Evolutionary conservation across 2,113 vertebrate species (phyloP).

Genomic region (Oxyruncus cristatus): DNA sequence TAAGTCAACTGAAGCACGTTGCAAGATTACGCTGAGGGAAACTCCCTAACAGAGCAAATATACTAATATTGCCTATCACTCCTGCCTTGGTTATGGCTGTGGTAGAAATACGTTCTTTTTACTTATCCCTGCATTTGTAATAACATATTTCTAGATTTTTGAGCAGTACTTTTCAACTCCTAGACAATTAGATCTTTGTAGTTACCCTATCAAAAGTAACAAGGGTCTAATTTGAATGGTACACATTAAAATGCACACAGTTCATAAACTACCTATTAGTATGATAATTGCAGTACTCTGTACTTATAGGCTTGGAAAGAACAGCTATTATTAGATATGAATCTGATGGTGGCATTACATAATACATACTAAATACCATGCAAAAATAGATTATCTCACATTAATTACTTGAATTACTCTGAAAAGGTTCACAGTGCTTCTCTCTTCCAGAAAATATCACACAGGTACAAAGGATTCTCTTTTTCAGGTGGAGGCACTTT

Average conservation of each 20-base stretch:
- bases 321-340: constrained; percentile 21
- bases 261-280: constrained; percentile 18
- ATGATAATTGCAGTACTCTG: not conserved
- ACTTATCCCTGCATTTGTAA: not conserved
- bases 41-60: not conserved
- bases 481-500: not conserved
- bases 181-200: not conserved
- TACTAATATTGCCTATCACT: not conserved
- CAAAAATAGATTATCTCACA: not conserved
- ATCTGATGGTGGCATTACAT: not conserved
- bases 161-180: not conserved
- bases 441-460: not conserved
- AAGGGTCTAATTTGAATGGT: not conserved
- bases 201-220: not conserved
- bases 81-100: not conserved
- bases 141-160: not conserved
- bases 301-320: not conserved
- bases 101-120: not conserved
- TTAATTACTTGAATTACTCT: not conserved
- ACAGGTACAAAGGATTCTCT: not conserved
- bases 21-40: not conserved
- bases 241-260: not conserved
- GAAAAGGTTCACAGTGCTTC: not conserved
- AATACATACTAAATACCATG: not conserved
- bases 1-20: not conserved